Evolutionary conservation across 2,113 vertebrate genomes (phyloP).

Genomic region (Petrocephalus microphthalmus): DNA sequence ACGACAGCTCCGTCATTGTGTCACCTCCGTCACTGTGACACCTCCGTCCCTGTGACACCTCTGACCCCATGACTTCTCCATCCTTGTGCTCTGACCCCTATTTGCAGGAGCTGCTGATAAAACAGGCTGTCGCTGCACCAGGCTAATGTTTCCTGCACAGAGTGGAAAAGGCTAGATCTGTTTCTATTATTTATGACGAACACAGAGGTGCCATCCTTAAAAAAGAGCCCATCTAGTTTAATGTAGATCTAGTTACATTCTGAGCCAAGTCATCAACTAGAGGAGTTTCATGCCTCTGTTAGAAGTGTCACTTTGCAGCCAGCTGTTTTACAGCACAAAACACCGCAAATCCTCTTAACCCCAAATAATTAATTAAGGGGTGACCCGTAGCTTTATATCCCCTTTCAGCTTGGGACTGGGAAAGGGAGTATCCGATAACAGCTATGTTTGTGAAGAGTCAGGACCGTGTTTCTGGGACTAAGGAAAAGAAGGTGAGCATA

Average conservation of each 20-base stretch:
- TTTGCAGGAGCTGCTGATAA: not conserved
- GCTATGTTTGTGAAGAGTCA: not conserved
- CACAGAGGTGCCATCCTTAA: not conserved
- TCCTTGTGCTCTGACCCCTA: not conserved
- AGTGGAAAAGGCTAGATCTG: not conserved
- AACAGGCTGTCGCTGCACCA: not conserved
- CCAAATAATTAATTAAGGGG: constrained; percentile 57
- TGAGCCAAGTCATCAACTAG: not conserved
- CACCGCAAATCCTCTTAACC: constrained; percentile 29
- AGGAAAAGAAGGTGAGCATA: not conserved
- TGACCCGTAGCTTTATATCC: constrained; percentile 26
- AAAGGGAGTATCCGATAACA: not conserved
- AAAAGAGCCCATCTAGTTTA: not conserved
- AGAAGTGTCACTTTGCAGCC: constrained; percentile 9
- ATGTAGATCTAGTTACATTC: not conserved
- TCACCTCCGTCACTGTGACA: not conserved
- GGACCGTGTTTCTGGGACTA: not conserved
- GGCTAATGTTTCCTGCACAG: not conserved
- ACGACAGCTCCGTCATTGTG: not conserved
- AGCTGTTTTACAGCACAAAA: not conserved
- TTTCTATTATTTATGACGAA: not conserved
- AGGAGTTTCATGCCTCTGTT: not conserved
- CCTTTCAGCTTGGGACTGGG: not conserved
- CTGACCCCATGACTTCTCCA: not conserved
- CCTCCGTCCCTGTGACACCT: not conserved